Evolutionary conservation across 2,888 invertebrate species (phyloP).

Genomic region (Oegoconia quadripuncta): DNA sequence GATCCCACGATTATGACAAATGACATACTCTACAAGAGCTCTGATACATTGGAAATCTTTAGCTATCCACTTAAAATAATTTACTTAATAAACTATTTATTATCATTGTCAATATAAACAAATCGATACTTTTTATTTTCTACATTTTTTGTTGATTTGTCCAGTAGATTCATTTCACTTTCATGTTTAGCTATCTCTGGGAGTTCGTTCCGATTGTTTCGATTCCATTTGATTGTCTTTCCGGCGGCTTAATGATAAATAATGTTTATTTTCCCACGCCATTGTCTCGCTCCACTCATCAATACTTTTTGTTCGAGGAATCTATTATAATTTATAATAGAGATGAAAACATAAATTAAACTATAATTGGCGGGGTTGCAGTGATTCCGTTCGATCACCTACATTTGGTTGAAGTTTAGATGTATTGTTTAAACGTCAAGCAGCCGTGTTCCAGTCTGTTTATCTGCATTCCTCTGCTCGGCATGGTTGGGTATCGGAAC

Average conservation of each 20-base stretch:
- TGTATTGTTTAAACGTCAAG: conserved; percentile 39
- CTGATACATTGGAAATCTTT: too few relatives aligned
- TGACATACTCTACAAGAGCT: too few relatives aligned
- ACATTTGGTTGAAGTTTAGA: conserved; percentile 6
- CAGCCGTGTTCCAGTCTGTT: conserved; percentile 65
- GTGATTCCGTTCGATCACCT: conserved; percentile 15
- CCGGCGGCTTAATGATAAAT: conserved; percentile 18
- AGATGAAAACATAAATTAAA: conserved; percentile 3
- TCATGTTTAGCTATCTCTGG: conserved; percentile 17
- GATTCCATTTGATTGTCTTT: conserved; percentile 28
- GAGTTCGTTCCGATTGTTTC: conserved; percentile 27
- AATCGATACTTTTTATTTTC: not conserved
- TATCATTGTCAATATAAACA: not conserved
- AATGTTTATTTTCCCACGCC: conserved; percentile 27
- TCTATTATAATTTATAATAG: not conserved
- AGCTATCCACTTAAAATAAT: too few relatives aligned
- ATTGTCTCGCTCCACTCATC: conserved; percentile 20
- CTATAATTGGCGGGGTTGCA: conserved; percentile 1
- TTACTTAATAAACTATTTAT: too few relatives aligned
- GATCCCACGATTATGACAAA: too few relatives aligned
- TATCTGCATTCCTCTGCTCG: conserved; percentile 49
- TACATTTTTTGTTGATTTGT: not conserved
- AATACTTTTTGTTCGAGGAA: conserved; percentile 2
- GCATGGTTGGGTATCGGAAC: conserved; percentile 41
- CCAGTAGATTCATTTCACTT: conserved; percentile 24